Evolutionary conservation across 1,140 invertebrate species (phyloP), one percentile per base, ranked within the genome.

Genomic region (Rhyacophila brunnea): DNA sequence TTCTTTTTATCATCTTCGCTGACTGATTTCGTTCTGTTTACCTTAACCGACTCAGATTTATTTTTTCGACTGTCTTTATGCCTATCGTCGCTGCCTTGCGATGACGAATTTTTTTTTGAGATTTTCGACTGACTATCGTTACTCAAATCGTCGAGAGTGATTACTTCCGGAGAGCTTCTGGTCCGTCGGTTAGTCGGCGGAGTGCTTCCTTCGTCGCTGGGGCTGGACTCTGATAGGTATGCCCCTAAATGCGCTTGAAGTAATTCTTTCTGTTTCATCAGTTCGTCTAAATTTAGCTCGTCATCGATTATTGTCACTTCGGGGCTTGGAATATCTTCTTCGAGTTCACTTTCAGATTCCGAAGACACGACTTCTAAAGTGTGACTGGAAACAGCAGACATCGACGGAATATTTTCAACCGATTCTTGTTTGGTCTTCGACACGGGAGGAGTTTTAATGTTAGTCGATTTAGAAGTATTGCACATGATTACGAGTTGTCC

Each of bases 241-340:
- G 80, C 82, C 34, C 82, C 83, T 35, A 87, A 70, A 35, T 83
- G 77, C 15, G 84, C 84, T 69, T 87, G 84, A 52, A 87, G 70
- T 14, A 85, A 65, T 70, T 89, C 90, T 75, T 93, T 93, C 72
- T 93, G 90, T 67, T 87, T 87, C 90, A 93, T 93, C 56, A 94
- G 74, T 61, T 93, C 91, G 70, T 93, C 91, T 6, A 93, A 73
- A 73, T 93, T 91, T 57, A 93, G 85, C 66, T 93, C 91, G 68
- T 92, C 90, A 71, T 92, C 90, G 51, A 91, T 86, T 19, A 90
- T 83, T 5, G 83, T 81, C 50, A 90, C 82, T 67, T 90, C 87
- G 20, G 89, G 89, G 60, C 87, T 90, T 62, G 87, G 87, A 63
- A 85, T 83, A 69, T 91, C 89, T 50, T 85, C 80, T 66, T 87